Conservation (phyloP, 2,113 vertebrate species). For the Talpa occidentalis region DNA sequence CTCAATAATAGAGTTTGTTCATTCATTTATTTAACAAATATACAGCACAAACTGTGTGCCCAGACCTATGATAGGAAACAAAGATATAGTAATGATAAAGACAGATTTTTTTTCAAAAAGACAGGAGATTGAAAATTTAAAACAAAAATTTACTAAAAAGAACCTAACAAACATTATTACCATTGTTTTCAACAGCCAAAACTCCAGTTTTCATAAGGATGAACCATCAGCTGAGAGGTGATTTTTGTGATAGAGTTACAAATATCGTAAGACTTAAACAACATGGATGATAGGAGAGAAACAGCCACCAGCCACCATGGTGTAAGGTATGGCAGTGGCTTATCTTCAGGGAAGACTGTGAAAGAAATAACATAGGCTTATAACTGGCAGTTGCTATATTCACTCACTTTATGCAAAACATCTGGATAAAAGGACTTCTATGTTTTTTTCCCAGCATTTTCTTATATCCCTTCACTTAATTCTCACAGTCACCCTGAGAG, state of each 20-base stretch:
- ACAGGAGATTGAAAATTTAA: background rate
- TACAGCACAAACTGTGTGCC: background rate
- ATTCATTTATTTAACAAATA: conserved; percentile 26
- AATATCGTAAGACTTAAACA: background rate
- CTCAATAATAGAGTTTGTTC: background rate
- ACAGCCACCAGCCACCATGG: background rate
- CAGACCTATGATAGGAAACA: background rate
- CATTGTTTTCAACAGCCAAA: background rate
- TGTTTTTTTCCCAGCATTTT: conserved; percentile 27
- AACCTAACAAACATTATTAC: background rate
- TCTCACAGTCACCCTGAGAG: background rate
- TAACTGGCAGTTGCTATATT: background rate
- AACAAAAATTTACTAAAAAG: background rate
- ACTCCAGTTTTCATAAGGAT: background rate
- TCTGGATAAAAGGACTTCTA: background rate
- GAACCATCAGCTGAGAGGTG: background rate
- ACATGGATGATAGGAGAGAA: background rate
- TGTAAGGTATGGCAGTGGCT: background rate
- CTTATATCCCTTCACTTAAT: background rate
- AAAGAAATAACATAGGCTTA: background rate
- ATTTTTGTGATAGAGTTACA: background rate
- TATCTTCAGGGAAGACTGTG: background rate
- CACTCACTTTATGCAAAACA: background rate
- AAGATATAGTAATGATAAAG: background rate
- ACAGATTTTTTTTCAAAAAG: too few relatives aligned